Base-by-base conservation (phyloP, 1,140 invertebrate species). In the Whitmania pigra region DNA sequence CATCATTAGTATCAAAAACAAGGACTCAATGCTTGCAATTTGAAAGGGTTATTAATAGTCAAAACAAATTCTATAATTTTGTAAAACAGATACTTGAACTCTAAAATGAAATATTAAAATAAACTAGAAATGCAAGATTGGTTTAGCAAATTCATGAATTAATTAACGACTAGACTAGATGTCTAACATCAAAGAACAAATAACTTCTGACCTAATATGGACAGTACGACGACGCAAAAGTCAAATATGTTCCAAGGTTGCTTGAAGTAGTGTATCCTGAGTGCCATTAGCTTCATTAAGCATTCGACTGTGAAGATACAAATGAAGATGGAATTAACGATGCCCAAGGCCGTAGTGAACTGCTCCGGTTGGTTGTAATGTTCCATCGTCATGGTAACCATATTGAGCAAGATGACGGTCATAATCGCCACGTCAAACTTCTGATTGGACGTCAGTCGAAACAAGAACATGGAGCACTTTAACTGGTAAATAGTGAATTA, bases 381-480 rank as follows among this genome's bases (percentile, higher is more conserved):
- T 83, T 99, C 95, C 84, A 97, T 84, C 69, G 93, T 94, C 94
- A 99, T 98, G 71, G 93, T 94, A 75, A 97, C 86, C 94, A 97
- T 98, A 85, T 99, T 99, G 73, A 97, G 83, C 77, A 93, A 92
- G 80, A 99, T 98, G 84, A 97, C 94, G 83, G 96, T 87, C 94
- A 99, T 97, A 82, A 98, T 98, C 78, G 94, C 88, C 89, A 98
- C 97, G 85, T 98, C 95, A 85, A 98, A 98, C 85, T 96, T 97
- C 84, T 96, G 95, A 85, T 96, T 92, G 72, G 91, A 95, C 76
- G 93, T 92, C 82, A 97, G 89, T 86, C 97, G 93, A 84, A 97
- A 98, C 76, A 97, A 90, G 78, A 96, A 89, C 72, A 89, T 91
- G 87, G 96, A 92, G 70, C 92, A 90, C 82, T 89, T 88, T 88